These are phyloP conservation scores for Corvus hawaiiensis DNA, from an alignment of 2,113 vertebrate genomes.

Conservation along the genomic window DNA sequence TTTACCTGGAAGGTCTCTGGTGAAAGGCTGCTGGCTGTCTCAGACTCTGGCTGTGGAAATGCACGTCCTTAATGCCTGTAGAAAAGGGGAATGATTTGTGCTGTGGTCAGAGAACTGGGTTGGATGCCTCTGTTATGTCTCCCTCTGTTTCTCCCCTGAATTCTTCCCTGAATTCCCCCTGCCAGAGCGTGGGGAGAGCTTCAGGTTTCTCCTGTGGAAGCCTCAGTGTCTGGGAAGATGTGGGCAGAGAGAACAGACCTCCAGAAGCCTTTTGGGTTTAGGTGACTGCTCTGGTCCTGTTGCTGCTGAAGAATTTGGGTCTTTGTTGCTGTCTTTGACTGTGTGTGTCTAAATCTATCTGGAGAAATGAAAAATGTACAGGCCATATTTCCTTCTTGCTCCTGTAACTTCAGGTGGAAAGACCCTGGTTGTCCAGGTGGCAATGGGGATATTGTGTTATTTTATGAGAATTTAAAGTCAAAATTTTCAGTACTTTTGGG, in stretches of 20 bases:
- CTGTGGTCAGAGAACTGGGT: not conserved
- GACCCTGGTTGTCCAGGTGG: not conserved
- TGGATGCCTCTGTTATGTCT: not conserved
- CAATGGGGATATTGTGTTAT: not conserved
- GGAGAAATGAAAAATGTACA: not conserved
- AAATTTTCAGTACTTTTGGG: not conserved
- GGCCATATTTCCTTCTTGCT: not conserved
- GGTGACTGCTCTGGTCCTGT: not conserved
- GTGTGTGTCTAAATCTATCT: fast-evolving
- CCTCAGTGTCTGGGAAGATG: not conserved
- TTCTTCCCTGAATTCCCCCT: not conserved
- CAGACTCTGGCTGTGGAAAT: not conserved
- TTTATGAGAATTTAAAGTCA: not conserved
- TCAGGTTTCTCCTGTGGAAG: not conserved
- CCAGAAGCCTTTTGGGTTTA: not conserved
- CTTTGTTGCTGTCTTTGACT: not conserved
- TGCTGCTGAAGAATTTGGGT: not conserved
- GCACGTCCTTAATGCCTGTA: not conserved
- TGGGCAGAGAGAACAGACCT: not conserved
- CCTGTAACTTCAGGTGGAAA: not conserved
- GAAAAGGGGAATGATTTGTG: not conserved
- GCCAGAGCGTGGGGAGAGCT: not conserved
- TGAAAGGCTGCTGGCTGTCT: not conserved
- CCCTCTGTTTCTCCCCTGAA: not conserved
- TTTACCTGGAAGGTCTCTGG: not conserved